These are phyloP conservation scores for Papilio polytes DNA, from an alignment of 1,140 invertebrate genomes.

Conservation along the genomic window DNA sequence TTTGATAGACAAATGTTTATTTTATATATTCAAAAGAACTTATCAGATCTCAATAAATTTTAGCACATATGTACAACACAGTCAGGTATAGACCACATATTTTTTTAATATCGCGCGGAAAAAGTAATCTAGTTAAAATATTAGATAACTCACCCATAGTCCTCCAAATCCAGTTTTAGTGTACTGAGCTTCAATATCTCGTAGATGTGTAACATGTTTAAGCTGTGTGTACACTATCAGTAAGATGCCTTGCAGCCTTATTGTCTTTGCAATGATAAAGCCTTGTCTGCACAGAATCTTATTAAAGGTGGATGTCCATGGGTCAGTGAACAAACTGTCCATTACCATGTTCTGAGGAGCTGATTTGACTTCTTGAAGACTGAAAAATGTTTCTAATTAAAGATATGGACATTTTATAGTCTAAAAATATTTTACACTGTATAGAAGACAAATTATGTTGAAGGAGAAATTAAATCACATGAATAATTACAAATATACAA, in stretches of 20 bases:
- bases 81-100: no score
- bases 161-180: slow-evolving; percentile 95
- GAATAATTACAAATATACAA: slow-evolving; percentile 54
- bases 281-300: slow-evolving; percentile 87
- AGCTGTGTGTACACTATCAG: slow-evolving; percentile 90
- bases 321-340: slow-evolving; percentile 92
- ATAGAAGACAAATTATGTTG: no score
- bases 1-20: no score
- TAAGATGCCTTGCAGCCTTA: slow-evolving; percentile 91
- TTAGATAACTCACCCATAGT: slow-evolving; percentile 88
- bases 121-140: no score
- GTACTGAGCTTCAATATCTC: slow-evolving; percentile 93
- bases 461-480: not conserved
- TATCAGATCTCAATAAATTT: no score
- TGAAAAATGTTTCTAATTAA: slow-evolving; percentile 59
- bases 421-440: no score
- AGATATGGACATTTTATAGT: not conserved
- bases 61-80: no score
- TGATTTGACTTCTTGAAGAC: slow-evolving; percentile 95
- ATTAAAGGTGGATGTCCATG: slow-evolving; percentile 92
- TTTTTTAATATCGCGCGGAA: no score
- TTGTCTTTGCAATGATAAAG: slow-evolving; percentile 91
- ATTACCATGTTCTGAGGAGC: slow-evolving; percentile 93
- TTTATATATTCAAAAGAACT: no score
- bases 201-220: slow-evolving; percentile 91